phyloP scores from a whole-genome alignment of 1,140 invertebrate species.

The Reticulitermes speratus region DNA sequence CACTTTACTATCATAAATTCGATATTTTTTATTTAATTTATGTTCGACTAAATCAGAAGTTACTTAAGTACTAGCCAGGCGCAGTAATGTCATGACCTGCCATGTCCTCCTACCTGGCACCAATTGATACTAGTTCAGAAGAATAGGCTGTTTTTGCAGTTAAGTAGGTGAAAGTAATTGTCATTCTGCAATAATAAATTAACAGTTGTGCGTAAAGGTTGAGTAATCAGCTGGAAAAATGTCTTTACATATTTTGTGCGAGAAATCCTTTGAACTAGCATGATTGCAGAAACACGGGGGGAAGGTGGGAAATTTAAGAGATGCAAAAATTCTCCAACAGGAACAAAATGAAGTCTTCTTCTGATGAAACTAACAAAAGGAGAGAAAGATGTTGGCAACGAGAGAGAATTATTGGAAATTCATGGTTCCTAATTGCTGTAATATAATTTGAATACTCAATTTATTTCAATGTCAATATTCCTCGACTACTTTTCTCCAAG shows the following conservation, averaged over 20 bases:
- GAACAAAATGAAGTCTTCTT: neutral
- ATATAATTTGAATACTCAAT: conserved; percentile 9
- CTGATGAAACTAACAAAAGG: neutral
- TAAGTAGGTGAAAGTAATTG: no score
- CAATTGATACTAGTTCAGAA: no score
- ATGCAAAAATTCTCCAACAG: neutral
- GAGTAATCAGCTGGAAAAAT: neutral
- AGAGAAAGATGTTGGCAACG: neutral
- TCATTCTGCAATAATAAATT: no score
- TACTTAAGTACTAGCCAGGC: no score
- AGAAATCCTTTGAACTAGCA: neutral
- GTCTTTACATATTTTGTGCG: neutral
- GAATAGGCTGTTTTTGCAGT: no score
- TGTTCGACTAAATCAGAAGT: no score
- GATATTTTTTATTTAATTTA: no score
- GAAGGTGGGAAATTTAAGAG: neutral
- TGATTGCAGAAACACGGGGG: neutral
- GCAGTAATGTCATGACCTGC: no score
- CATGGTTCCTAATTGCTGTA: neutral
- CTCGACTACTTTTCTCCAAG: neutral
- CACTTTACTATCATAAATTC: no score
- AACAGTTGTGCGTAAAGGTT: no score
- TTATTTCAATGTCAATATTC: neutral
- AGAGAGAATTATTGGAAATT: neutral
- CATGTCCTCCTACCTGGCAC: no score